Conservation (phyloP, 2,113 vertebrate species). For the Thunnus thynnus region DNA sequence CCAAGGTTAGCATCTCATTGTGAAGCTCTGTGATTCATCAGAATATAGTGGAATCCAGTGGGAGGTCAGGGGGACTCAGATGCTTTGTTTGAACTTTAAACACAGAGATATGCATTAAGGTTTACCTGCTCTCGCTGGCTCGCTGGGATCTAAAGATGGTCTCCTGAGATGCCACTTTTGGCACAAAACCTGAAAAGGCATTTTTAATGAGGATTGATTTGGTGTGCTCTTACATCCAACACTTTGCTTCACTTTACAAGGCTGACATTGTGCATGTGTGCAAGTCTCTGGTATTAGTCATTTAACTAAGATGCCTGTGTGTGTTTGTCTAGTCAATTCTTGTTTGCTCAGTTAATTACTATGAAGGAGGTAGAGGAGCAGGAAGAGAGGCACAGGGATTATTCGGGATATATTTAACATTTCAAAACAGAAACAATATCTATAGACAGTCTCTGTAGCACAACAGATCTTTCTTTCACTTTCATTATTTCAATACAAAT, state of each 20-base stretch:
- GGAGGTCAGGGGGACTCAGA: constrained; percentile 22
- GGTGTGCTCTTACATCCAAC: background rate
- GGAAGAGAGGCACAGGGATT: constrained; percentile 11
- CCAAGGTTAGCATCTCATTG: constrained; percentile 63
- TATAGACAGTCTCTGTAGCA: background rate
- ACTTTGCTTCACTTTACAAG: constrained; percentile 12
- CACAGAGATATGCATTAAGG: constrained; percentile 18
- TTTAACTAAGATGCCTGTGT: constrained; percentile 22
- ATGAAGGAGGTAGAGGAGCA: constrained; percentile 24
- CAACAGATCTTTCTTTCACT: background rate
- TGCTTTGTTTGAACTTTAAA: constrained; percentile 60
- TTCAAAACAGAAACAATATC: constrained; percentile 17
- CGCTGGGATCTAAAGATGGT: constrained; percentile 1
- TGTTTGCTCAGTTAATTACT: constrained; percentile 57
- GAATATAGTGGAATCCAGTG: constrained; percentile 26
- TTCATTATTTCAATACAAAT: background rate
- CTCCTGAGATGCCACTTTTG: constrained; percentile 30
- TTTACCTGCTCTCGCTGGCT: constrained; percentile 1
- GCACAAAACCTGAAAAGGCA: constrained; percentile 34
- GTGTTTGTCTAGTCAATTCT: constrained; percentile 46
- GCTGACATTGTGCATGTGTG: background rate
- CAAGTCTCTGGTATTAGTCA: constrained; percentile 32
- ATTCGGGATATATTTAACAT: constrained; percentile 19
- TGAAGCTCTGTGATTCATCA: constrained; percentile 49
- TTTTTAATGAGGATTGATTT: constrained; percentile 65